Evolutionary conservation across 1,140 invertebrate genomes (phyloP), one percentile per base, ranked within the genome.

Genomic region (Helicoverpa zea): DNA sequence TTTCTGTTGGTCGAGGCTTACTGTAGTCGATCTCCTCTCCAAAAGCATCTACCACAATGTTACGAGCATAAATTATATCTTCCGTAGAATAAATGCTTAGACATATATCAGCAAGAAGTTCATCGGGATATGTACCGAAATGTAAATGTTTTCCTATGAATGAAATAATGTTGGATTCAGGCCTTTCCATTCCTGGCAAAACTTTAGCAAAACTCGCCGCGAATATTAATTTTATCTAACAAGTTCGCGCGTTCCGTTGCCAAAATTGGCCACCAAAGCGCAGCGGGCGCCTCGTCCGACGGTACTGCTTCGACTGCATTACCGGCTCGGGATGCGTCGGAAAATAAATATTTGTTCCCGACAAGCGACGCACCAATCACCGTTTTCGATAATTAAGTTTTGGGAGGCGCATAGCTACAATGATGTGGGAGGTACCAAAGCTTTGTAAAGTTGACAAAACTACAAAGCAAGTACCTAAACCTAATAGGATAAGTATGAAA

Each of bases 251-350:
- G 9, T 2, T 66, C 14, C 35, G 14, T 3, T 10, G 35, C 1
- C 4, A 16, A 47, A 35, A 10, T 47, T 16, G 9, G 63, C n/a
- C 29, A 10, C 0, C 14, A 18, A 66, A 47, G 35, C 63, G 35
- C 63, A 66, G 16, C 63, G 63, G 14, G 63, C 35, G 14, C 63
- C 18, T 35, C 7, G n/a, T 9, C 14, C 63, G 63, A 35, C 35
- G 35, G 63, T 47, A 35, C 30, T 66, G 0, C 16, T 43, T 14
- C 64, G 64, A 68, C 64, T 68, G 64, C 64, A 68, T 23, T 68
- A 49, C 16, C 43, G n/a, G 64, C n/a, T 3, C 18, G 43, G 43
- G 64, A 68, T 68, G 64, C 64, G 64, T 43, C 64, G 43, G 43
- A 10, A 23, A 68, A 68, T n/a, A 68, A 49, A 49, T 23, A 12